phyloP scores from a whole-genome alignment of 1,140 invertebrate genomes.

The Calephelis nemesis region DNA sequence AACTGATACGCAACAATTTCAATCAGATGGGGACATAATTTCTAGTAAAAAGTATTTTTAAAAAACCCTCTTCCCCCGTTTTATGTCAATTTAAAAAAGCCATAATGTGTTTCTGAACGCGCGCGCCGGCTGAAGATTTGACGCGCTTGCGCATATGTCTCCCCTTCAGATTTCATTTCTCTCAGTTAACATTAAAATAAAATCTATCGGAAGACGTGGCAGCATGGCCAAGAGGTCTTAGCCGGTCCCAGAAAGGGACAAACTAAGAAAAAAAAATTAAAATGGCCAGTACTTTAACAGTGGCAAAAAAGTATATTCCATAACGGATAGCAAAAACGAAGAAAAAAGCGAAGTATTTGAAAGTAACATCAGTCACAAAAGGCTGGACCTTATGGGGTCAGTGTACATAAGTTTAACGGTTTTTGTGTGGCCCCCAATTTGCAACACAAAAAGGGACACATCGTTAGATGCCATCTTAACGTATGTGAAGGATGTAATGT shows the following conservation, averaged over 20 bases:
- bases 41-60: conserved; percentile 72
- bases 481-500: conserved; percentile 64
- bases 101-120: conserved; percentile 53
- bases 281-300: conserved; percentile 60
- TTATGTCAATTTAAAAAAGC: conserved; percentile 71
- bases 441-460: conserved; percentile 68
- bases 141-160: conserved; percentile 76
- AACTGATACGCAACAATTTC: conserved; percentile 77
- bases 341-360: background rate
- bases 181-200: conserved; percentile 52
- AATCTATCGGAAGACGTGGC: too few species aligned
- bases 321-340: conserved; percentile 13
- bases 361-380: conserved; percentile 47
- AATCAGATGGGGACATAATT: conserved; percentile 69
- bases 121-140: conserved; percentile 76
- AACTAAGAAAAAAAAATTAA: too few species aligned
- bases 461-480: conserved; percentile 64
- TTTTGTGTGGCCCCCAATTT: conserved; percentile 77
- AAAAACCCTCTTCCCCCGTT: conserved; percentile 69
- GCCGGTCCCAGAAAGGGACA: too few species aligned
- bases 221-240: too few species aligned
- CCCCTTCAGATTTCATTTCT: conserved; percentile 73
- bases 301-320: background rate
- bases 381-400: conserved; percentile 71
- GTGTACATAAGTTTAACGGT: conserved; percentile 66